These are phyloP conservation scores for Oryzias melastigma DNA, from an alignment of 2,113 vertebrate species.

Conservation along the genomic window DNA sequence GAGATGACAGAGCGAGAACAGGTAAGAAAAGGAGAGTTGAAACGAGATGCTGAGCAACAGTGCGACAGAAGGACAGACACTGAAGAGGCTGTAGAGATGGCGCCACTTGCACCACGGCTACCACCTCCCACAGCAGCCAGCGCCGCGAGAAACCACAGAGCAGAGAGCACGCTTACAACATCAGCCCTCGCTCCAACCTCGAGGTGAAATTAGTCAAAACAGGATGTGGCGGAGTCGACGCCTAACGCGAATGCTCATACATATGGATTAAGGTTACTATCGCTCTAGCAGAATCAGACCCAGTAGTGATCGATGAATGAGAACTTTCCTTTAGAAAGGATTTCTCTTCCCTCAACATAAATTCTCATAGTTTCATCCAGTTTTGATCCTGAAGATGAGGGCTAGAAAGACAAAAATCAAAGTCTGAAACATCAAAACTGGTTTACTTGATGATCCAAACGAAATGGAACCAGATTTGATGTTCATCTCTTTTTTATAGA, in stretches of 20 bases:
- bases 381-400: no score
- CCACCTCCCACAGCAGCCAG: constrained; percentile 33
- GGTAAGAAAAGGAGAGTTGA: constrained; percentile 31
- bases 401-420: no score
- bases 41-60: constrained; percentile 14
- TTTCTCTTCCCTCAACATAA: no score
- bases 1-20: constrained; percentile 41
- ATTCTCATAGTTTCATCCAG: no score
- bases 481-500: no score
- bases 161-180: not conserved
- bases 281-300: not conserved
- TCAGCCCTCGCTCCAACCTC: constrained; percentile 31
- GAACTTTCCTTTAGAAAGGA: not conserved
- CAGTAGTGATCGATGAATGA: constrained; percentile 11
- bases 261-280: constrained; percentile 40
- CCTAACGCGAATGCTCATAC: constrained; percentile 28
- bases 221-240: constrained; percentile 24
- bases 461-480: no score
- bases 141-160: constrained; percentile 31
- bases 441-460: no score
- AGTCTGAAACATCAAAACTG: no score
- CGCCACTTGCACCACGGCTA: constrained; percentile 52
- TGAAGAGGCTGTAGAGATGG: constrained; percentile 28
- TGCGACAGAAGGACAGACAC: constrained; percentile 12
- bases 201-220: constrained; percentile 48